phyloP scores from a whole-genome alignment of 2,888 invertebrate genomes.

The Sthenelais limicola region DNA sequence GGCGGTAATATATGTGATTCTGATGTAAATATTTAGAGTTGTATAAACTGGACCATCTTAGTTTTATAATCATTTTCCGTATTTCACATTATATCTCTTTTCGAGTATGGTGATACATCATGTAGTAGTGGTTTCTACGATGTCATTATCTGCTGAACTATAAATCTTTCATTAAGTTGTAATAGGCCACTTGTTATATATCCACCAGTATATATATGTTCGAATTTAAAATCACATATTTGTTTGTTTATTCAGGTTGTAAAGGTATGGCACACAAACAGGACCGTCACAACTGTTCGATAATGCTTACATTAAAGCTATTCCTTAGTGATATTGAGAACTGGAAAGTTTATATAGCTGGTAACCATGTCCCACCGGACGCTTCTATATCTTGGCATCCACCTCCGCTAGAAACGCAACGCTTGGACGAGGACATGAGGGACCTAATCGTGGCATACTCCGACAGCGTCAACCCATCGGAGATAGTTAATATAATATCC shows the following conservation, averaged over 20 bases:
- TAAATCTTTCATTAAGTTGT: no score
- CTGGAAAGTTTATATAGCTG: constrained; percentile 65
- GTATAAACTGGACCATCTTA: no score
- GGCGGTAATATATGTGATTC: no score
- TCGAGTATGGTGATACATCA: no score
- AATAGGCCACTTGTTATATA: no score
- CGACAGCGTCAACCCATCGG: constrained; percentile 48
- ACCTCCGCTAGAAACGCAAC: constrained; percentile 51
- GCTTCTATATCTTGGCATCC: constrained; percentile 54
- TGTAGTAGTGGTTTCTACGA: no score
- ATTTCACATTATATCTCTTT: no score
- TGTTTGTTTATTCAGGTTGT: constrained; percentile 56
- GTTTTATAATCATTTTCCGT: no score
- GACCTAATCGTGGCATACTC: constrained; percentile 55
- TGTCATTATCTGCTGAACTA: no score
- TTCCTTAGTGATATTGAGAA: constrained; percentile 62
- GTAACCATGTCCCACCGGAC: constrained; percentile 59
- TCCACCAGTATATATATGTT: no score
- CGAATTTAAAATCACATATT: background rate
- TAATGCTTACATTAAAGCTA: constrained; percentile 63
- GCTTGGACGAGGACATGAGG: constrained; percentile 57
- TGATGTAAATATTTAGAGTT: no score
- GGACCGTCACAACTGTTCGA: constrained; percentile 65
- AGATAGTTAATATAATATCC: constrained; percentile 51
- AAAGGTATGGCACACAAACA: constrained; percentile 63